Evolutionary conservation across 2,113 vertebrate species (phyloP), one percentile per base, ranked within the genome.

Genomic region (Mormyrus iriodes): DNA sequence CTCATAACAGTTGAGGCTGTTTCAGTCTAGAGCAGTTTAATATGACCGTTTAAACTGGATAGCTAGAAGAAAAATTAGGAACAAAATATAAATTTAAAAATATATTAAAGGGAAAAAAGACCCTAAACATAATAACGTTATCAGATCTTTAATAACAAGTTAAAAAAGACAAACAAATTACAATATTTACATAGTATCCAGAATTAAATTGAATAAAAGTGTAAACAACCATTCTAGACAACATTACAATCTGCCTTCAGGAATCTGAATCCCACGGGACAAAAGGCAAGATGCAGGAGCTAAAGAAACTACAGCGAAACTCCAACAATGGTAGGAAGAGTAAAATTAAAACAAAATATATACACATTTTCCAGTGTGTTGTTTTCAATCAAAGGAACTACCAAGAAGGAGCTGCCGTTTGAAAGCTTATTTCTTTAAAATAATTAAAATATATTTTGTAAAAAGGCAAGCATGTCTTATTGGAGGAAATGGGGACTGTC

Each of bases 101-200:
- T 7, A 15, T 35, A 39, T 9, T 4, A 51, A 42, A 53, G 35
- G 27, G 12, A 55, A 83, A 65, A 73, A 91, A 13, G 86, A n/a
- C 19, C 39, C 87, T 8, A 35, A 39, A 55, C 90, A 53, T 53
- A 96, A 53, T 53, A 96, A 96, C 95, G 95, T 96, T 96, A 98
- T 98, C 97, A 97, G 97, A 96, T 98, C 97, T 98, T 99, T 98
- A 99, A 99, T 99, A 98, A 97, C 97, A 98, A 98, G 97, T 99
- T 99, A 98, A 98, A 79, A 87, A 89, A 89, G 65, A 89, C 85
- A 89, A 89, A 65, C 48, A 44, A 73, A 87, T 89, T 73, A 89
- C 61, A 86, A 76, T 87, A 89, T 79, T 76, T 76, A 87, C 84
- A 89, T 86, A 76, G 31, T 84, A 87, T 79, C 46, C 61, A 89